Evolutionary conservation across 2,888 invertebrate genomes (phyloP).

Genomic region (Drosophila anomelani): DNA sequence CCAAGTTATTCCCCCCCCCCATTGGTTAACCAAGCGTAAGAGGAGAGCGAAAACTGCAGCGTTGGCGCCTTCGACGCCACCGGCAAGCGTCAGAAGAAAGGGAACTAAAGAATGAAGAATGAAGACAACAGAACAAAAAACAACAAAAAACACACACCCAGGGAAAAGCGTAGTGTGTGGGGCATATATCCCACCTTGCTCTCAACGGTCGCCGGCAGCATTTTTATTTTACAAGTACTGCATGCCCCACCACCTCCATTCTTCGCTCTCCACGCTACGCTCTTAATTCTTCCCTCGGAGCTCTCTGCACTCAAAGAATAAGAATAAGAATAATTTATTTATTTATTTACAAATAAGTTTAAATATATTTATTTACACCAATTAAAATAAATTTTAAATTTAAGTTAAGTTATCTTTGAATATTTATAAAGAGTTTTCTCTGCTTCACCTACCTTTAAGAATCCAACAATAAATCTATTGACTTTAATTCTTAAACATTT

Average conservation of each 20-base stretch:
- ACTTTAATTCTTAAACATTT: too few relatives aligned
- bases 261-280: neutral
- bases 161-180: constrained; percentile 32
- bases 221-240: constrained; percentile 40
- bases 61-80: constrained; percentile 36
- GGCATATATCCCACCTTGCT: constrained; percentile 39
- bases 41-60: constrained; percentile 36
- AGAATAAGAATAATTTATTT: neutral
- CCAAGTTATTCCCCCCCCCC: neutral
- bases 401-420: neutral
- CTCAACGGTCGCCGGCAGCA: constrained; percentile 56
- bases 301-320: constrained; percentile 22
- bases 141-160: constrained; percentile 30
- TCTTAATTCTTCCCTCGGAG: constrained; percentile 1
- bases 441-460: too few relatives aligned
- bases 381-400: neutral
- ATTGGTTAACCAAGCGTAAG: constrained; percentile 27
- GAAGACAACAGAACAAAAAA: constrained; percentile 8
- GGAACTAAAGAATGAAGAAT: constrained; percentile 3
- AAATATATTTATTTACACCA: neutral
- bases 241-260: constrained; percentile 5
- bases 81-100: constrained; percentile 10
- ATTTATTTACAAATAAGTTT: neutral
- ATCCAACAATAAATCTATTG: too few relatives aligned
- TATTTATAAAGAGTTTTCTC: neutral